Conservation (phyloP, 1,140 invertebrate genomes). For the Homarus americanus region DNA sequence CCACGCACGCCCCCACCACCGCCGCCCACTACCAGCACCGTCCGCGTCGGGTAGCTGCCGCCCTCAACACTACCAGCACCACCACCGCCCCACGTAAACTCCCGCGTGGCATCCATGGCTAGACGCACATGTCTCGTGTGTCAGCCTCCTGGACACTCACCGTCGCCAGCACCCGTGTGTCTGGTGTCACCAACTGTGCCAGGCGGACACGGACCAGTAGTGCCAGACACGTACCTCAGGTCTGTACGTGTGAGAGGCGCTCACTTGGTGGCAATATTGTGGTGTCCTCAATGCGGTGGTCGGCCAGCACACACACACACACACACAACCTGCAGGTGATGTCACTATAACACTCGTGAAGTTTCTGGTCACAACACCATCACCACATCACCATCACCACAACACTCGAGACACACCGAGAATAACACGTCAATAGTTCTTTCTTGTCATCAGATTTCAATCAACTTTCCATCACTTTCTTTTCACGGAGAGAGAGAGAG, state of each 20-base stretch:
- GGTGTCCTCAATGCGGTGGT: no score
- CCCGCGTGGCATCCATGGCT: slow-evolving; percentile 61
- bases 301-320: neutral
- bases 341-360: no score
- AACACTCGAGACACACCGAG: no score
- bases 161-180: neutral
- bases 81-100: slow-evolving; percentile 45
- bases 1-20: slow-evolving; percentile 25
- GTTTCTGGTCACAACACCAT: no score
- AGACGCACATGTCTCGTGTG: slow-evolving; percentile 20
- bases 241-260: no score
- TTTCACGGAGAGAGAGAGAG: slow-evolving; percentile 14
- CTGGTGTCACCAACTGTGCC: neutral
- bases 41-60: slow-evolving; percentile 40
- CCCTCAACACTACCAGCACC: slow-evolving; percentile 2
- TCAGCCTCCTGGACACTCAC: neutral
- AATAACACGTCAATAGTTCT: neutral
- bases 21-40: slow-evolving; percentile 57
- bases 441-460: neutral
- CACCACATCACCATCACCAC: no score
- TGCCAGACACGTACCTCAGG: neutral
- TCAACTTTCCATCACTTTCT: no score
- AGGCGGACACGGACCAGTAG: no score
- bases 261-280: no score
- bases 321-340: neutral